These are phyloP conservation scores for Thereva nobilitata DNA, from an alignment of 2,888 invertebrate species.

Conservation along the genomic window DNA sequence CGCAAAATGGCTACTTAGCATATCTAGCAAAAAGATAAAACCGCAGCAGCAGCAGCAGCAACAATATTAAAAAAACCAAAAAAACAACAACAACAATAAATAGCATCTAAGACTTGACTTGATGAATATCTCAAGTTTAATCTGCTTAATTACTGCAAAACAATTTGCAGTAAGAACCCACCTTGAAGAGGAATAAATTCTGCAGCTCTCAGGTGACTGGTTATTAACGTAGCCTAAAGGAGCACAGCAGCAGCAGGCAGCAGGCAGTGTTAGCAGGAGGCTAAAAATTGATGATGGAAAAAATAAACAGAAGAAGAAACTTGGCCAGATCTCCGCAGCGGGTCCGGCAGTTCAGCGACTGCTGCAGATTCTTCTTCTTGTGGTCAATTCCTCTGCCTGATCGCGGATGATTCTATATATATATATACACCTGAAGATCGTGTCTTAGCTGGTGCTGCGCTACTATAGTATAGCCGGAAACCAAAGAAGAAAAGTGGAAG, in stretches of 20 bases:
- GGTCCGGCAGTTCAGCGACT: background rate
- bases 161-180: constrained; percentile 26
- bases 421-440: background rate
- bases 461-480: constrained; percentile 23
- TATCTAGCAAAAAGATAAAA: constrained; percentile 16
- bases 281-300: constrained; percentile 2
- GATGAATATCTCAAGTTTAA: background rate
- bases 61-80: background rate
- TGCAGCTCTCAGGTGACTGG: constrained; percentile 11
- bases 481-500: constrained; percentile 30
- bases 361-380: constrained; percentile 20
- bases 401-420: background rate
- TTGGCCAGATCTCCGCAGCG: constrained; percentile 18
- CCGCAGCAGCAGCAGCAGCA: background rate
- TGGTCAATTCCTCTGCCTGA: constrained; percentile 1
- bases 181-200: constrained; percentile 23
- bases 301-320: constrained; percentile 9
- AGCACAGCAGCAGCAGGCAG: constrained; percentile 5
- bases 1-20: constrained; percentile 19
- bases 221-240: constrained; percentile 3
- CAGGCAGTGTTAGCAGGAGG: too few species aligned
- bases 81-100: background rate
- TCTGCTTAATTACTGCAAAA: constrained; percentile 14
- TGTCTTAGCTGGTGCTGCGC: background rate
- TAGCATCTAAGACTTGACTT: background rate